Conservation (phyloP, 1,140 invertebrate species). For the Temnothorax curvispinosus region DNA sequence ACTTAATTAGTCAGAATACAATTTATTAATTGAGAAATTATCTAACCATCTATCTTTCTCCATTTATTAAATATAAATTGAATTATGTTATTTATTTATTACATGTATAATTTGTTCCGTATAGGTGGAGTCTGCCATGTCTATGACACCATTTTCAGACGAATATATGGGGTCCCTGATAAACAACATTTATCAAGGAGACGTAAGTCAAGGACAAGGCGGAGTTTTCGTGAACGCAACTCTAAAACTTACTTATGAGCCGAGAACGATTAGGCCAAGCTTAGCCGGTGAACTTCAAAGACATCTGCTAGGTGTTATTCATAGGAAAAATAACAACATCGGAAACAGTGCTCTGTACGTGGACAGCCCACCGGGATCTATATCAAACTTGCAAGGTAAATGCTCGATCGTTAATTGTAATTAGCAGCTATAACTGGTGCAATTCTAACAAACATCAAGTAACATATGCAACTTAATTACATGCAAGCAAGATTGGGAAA, state of each 20-base stretch:
- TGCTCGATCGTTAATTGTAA: background rate
- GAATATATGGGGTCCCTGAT: constrained; percentile 93
- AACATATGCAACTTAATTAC: no score
- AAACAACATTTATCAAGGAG: constrained; percentile 93
- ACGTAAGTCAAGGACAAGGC: constrained; percentile 88
- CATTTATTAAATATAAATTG: background rate
- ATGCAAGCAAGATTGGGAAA: no score
- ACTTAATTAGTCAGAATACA: background rate
- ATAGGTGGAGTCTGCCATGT: constrained; percentile 95
- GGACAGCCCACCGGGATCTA: constrained; percentile 91
- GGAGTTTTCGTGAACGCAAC: constrained; percentile 95
- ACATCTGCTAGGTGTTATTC: constrained; percentile 93
- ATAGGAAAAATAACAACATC: constrained; percentile 93
- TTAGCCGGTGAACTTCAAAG: constrained; percentile 92
- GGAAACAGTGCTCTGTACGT: constrained; percentile 94
- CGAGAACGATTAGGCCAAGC: constrained; percentile 88
- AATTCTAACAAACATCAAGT: no score
- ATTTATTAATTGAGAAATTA: background rate
- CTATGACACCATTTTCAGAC: constrained; percentile 95
- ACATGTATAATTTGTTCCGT: background rate
- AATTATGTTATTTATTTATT: constrained; percentile 3
- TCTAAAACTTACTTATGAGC: constrained; percentile 87
- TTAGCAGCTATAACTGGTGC: background rate
- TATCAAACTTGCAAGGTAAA: constrained; percentile 89
- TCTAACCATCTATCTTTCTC: background rate